Base-by-base conservation (phyloP, 2,797 vertebrate genomes). In the Macroramphosus scolopax region DNA sequence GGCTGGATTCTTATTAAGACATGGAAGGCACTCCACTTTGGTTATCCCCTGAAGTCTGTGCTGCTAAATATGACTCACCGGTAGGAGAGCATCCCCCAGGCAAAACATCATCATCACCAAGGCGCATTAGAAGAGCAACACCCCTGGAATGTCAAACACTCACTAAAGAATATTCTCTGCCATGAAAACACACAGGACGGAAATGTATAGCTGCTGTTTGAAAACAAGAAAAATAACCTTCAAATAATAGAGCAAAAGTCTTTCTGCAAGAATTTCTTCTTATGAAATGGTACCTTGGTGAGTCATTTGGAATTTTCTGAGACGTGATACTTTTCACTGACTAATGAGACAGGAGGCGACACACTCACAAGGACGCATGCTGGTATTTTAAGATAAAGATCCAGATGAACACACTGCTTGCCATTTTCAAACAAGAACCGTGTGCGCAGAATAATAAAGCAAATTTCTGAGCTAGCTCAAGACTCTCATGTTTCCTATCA, bases 1-100 rank as follows among this genome's bases (percentile, higher is more conserved):
- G 78, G 55, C 50, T 26, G 34, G 34, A 33, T 63, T 43, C 50
- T 77, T 59, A 82, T 81, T 83, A 80, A 81, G 54, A 76, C 62
- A 75, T 41, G 40, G 37, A 58, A 10, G 25, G 51, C 59, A 68
- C 48, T 61, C 35, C 40, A 74, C 51, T 74, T 67, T 35, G 49
- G 63, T 65, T 65, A 24, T 43, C 37, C 53, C 3, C 18, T 45
- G 72, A 53, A 54, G 66, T 31, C 50, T 69, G 59, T 40, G 47
- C 54, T 68, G 61, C 74, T 77, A 33, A 75, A 46, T 68, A 51
- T 77, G 76, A 78, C 44, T 76, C 67, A 73, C 53, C 53, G 42
- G 49, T 57, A 57, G 35, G 41, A 72, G 46, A 74, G 47, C 53
- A 48, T 56, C 67, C 47, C 41, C 5, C 32, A 58, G 64, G 63